Evolutionary conservation across 2,113 vertebrate species (phyloP).

Genomic region (Eleginops maclovinus): DNA sequence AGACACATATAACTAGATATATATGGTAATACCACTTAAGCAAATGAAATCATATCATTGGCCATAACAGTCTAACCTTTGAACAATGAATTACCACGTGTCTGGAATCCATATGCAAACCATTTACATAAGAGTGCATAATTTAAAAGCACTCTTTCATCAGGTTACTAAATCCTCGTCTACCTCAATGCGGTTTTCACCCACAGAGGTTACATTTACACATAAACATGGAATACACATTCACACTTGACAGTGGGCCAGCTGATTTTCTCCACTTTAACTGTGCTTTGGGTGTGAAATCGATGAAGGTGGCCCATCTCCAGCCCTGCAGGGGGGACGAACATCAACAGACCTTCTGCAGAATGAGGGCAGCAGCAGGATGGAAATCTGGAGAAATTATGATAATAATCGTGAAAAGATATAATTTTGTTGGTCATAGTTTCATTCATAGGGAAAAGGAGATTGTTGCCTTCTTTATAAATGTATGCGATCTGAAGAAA

Average conservation of each 20-base stretch:
- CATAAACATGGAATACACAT: constrained; percentile 15
- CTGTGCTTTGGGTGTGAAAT: constrained; percentile 74
- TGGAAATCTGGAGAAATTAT: constrained; percentile 45
- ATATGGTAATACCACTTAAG: constrained; percentile 75
- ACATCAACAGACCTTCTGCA: constrained; percentile 14
- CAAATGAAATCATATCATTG: constrained; percentile 73
- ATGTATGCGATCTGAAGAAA: constrained; percentile 14
- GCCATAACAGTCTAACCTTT: constrained; percentile 64
- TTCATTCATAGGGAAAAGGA: constrained; percentile 27
- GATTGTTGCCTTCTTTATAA: constrained; percentile 20
- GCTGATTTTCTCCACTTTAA: constrained; percentile 55
- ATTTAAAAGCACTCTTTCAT: constrained; percentile 51
- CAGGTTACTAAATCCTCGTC: constrained; percentile 8
- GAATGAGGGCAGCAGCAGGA: constrained; percentile 25
- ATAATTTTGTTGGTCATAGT: constrained; percentile 52
- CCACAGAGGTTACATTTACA: constrained; percentile 8
- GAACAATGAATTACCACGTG: constrained; percentile 59
- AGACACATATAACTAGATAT: constrained; percentile 65
- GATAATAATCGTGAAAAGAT: constrained; percentile 46
- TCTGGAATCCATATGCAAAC: constrained; percentile 66
- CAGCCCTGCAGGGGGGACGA: constrained; percentile 32
- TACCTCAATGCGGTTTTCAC: not conserved
- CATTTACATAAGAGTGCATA: constrained; percentile 69
- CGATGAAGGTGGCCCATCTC: constrained; percentile 71
- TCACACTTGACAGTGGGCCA: constrained; percentile 26